Evolutionary conservation across 1,140 invertebrate species (phyloP).

Genomic region (Nymphalis io): DNA sequence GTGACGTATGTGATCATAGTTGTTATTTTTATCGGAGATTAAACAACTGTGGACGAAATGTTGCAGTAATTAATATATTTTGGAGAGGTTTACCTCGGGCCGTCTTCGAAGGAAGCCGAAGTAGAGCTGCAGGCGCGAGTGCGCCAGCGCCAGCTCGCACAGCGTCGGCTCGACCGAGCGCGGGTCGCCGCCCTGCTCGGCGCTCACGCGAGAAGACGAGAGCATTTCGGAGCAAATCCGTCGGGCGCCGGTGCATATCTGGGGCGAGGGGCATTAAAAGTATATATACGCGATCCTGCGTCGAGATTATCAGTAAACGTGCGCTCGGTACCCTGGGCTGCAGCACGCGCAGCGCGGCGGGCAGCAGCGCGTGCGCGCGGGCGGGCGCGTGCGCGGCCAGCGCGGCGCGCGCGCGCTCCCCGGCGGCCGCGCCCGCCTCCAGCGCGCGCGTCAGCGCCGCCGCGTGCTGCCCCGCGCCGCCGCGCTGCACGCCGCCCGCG

Average conservation of each 20-base stretch:
- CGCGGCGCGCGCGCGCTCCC: slow-evolving; percentile 44
- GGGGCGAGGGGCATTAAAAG: too few species aligned
- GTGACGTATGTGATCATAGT: too few species aligned
- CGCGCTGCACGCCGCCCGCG: slow-evolving; percentile 33
- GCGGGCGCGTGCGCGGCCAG: slow-evolving; percentile 38
- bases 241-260: slow-evolving; percentile 32
- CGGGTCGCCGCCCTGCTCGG: slow-evolving; percentile 86
- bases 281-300: too few species aligned
- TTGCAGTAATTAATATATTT: too few species aligned
- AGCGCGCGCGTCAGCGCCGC: slow-evolving; percentile 59
- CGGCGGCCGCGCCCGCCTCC: slow-evolving; percentile 47
- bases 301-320: neutral
- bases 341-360: slow-evolving; percentile 27
- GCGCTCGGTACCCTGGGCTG: neutral
- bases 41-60: neutral
- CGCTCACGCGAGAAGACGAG: slow-evolving; percentile 85
- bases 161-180: slow-evolving; percentile 94
- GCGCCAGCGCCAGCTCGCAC: slow-evolving; percentile 95
- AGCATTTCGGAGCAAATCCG: slow-evolving; percentile 85
- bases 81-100: slow-evolving; percentile 82
- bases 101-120: slow-evolving; percentile 92
- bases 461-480: slow-evolving; percentile 51
- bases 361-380: slow-evolving; percentile 35
- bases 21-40: too few species aligned
- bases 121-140: slow-evolving; percentile 94